A percentile compares a stretch with the other conserved stretches of the same genome.
Conservation (phyloP, 2,888 invertebrate species). For the Leucozona laternaria region DNA sequence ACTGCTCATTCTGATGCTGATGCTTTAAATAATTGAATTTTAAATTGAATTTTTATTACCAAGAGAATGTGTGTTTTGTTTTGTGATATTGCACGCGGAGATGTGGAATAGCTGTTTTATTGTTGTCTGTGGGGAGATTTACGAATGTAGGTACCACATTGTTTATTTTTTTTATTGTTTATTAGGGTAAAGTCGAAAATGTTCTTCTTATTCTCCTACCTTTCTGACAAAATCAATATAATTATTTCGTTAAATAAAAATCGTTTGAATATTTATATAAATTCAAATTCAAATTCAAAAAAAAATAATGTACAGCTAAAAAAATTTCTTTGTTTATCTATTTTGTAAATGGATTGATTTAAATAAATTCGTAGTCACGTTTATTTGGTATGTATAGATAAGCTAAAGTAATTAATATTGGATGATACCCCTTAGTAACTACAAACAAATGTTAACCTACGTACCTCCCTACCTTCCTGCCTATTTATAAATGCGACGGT, state of each 20-base stretch:
- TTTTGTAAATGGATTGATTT: no score
- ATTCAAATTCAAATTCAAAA: not conserved
- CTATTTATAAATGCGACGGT: no score
- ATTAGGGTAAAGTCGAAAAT: not conserved
- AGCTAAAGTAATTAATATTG: no score
- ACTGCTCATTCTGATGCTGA: not conserved
- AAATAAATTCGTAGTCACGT: no score
- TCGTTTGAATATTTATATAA: not conserved
- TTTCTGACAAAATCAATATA: constrained; percentile 4
- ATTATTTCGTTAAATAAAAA: not conserved
- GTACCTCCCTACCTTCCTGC: no score
- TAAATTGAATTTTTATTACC: constrained; percentile 25
- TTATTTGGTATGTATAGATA: no score
- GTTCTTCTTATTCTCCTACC: not conserved
- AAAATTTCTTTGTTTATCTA: no score
- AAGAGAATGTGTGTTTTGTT: constrained; percentile 2
- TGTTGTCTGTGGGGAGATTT: constrained; percentile 19
- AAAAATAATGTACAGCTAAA: no score
- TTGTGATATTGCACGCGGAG: not conserved
- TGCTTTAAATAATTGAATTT: constrained; percentile 29
- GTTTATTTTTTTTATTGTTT: not conserved
- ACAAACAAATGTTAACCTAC: no score
- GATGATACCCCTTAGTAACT: no score
- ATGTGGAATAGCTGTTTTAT: not conserved
- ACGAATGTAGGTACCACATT: no score